A percentile compares a stretch with the other conserved stretches of the same genome.
Conservation (phyloP, 1,140 invertebrate species). For the Hycleus cichorii region DNA sequence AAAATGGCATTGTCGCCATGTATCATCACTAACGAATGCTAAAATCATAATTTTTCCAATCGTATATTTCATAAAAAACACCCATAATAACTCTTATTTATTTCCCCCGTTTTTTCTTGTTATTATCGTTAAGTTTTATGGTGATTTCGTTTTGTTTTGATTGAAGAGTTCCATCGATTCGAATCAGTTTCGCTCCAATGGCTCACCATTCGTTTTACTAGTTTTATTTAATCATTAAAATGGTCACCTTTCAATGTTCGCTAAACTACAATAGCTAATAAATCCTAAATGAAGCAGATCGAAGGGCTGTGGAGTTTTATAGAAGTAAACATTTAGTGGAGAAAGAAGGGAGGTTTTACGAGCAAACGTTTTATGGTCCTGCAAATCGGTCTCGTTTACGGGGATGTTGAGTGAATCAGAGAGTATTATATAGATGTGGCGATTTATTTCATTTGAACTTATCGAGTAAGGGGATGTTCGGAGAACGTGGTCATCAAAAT, state of each 20-base stretch:
- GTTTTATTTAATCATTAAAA: too few relatives aligned
- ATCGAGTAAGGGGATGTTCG: too few relatives aligned
- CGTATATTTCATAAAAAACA: neutral
- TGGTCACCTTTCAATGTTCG: neutral
- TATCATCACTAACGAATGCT: neutral
- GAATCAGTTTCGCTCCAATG: too few relatives aligned
- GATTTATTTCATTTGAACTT: slow-evolving; percentile 20
- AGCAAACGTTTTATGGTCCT: slow-evolving; percentile 22
- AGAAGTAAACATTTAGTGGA: neutral
- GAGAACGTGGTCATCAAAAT: too few relatives aligned
- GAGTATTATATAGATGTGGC: neutral
- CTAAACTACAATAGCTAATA: slow-evolving; percentile 1
- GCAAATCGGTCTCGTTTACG: slow-evolving; percentile 21
- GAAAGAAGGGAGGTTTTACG: slow-evolving; percentile 15
- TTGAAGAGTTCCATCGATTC: too few relatives aligned
- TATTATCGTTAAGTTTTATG: neutral
- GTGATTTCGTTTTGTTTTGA: too few relatives aligned
- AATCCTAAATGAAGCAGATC: slow-evolving; percentile 1
- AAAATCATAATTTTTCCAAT: neutral
- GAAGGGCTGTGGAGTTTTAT: slow-evolving; percentile 2
- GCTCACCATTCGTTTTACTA: too few relatives aligned
- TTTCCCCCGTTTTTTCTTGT: neutral
- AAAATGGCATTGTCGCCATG: slow-evolving; percentile 3
- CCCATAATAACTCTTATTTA: neutral
- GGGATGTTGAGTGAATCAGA: slow-evolving; percentile 19